These are phyloP conservation scores for Oxycera nigricornis DNA, from an alignment of 2,888 invertebrate species.

Conservation along the genomic window DNA sequence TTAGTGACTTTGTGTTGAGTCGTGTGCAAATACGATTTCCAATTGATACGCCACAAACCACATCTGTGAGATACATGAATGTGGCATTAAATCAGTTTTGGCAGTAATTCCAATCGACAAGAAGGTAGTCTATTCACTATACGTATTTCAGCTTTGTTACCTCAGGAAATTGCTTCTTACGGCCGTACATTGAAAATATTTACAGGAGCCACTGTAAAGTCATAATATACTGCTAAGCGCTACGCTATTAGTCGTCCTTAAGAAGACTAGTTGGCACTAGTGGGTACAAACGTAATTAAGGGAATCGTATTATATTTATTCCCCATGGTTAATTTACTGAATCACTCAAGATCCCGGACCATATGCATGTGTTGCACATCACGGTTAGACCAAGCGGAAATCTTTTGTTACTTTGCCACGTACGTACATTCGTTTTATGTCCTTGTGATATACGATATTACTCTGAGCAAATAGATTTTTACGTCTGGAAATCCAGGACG, in stretches of 20 bases:
- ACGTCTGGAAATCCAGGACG: no score
- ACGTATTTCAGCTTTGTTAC: no score
- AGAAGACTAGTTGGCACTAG: constrained; percentile 29
- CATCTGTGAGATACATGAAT: no score
- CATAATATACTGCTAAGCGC: not conserved
- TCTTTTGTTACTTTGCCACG: constrained; percentile 13
- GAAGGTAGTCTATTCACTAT: no score
- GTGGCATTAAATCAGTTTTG: no score
- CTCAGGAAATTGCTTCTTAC: no score
- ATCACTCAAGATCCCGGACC: constrained; percentile 7
- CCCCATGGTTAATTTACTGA: constrained; percentile 38
- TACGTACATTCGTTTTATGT: constrained; percentile 14
- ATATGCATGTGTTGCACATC: constrained; percentile 13
- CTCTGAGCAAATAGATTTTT: not conserved
- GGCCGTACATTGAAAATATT: no score
- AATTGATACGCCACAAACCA: no score
- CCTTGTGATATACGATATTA: constrained; percentile 11
- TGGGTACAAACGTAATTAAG: constrained; percentile 33
- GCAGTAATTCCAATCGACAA: no score
- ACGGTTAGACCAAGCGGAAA: not conserved
- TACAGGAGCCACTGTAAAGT: not conserved
- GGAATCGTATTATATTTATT: constrained; percentile 39
- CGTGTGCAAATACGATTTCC: no score
- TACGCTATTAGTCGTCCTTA: constrained; percentile 1
- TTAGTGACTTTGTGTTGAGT: no score